A percentile compares a stretch with the other conserved stretches of the same genome.
These are phyloP conservation scores for Dione juno DNA, from an alignment of 2,888 invertebrate genomes.

Conservation along the genomic window DNA sequence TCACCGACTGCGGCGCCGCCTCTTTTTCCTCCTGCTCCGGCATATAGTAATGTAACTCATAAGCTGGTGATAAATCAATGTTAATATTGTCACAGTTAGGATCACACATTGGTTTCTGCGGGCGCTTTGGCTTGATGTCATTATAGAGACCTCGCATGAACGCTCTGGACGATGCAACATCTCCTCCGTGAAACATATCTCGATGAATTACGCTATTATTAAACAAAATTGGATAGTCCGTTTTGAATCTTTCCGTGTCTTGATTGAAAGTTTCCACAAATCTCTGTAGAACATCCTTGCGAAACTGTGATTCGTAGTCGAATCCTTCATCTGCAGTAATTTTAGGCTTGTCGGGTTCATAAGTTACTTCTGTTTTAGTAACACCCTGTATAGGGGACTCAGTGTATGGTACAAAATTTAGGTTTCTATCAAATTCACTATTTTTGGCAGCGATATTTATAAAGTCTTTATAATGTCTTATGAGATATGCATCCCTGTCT, in stretches of 20 bases:
- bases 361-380: constrained; percentile 50
- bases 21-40: constrained; percentile 73
- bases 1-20: constrained; percentile 51
- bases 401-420: constrained; percentile 52
- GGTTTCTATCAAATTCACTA: constrained; percentile 57
- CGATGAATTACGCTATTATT: constrained; percentile 69
- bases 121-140: constrained; percentile 18
- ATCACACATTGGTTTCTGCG: constrained; percentile 52
- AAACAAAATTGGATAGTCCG: constrained; percentile 69
- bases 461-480: constrained; percentile 69
- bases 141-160: constrained; percentile 55
- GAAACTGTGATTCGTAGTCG: constrained; percentile 65
- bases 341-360: constrained; percentile 45
- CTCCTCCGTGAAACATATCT: constrained; percentile 50
- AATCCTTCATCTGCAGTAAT: constrained; percentile 54
- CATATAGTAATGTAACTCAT: constrained; percentile 76
- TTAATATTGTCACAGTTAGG: constrained; percentile 62
- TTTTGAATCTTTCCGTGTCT: constrained; percentile 67
- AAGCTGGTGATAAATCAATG: constrained; percentile 70
- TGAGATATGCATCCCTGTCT: constrained; percentile 64
- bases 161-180: constrained; percentile 59
- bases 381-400: constrained; percentile 53
- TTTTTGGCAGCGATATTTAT: constrained; percentile 60
- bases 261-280: constrained; percentile 74
- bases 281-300: constrained; percentile 63